A percentile compares a stretch with the other conserved stretches of the same genome.
These are phyloP conservation scores for Patella pellucida DNA, from an alignment of 2,888 invertebrate species.

Conservation along the genomic window DNA sequence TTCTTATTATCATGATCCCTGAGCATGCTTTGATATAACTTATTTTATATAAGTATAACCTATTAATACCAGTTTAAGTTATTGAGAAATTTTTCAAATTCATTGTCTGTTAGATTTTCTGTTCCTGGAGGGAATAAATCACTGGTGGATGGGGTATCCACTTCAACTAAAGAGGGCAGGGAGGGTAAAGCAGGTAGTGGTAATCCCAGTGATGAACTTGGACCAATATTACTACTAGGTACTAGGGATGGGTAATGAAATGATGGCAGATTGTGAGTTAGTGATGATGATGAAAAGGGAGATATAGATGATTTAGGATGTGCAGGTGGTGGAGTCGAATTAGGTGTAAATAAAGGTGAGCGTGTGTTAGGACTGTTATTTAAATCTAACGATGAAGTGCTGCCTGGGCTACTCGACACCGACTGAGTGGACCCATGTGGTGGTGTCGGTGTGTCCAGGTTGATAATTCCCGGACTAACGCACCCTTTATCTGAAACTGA, in stretches of 20 bases:
- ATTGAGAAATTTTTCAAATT: constrained; percentile 60
- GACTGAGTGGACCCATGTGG: constrained; percentile 30
- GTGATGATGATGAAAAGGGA: constrained; percentile 30
- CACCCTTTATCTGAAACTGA: constrained; percentile 43
- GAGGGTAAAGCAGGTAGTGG: constrained; percentile 28
- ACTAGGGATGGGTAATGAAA: neutral
- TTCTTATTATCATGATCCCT: no score
- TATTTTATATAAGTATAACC: no score
- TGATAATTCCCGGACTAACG: constrained; percentile 55
- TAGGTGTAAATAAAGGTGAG: constrained; percentile 33
- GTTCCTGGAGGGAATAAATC: constrained; percentile 18
- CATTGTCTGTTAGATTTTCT: constrained; percentile 47
- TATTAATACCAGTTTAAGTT: constrained; percentile 45
- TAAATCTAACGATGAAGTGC: constrained; percentile 28
- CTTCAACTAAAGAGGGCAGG: constrained; percentile 34
- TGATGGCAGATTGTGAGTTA: constrained; percentile 7
- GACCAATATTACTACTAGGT: neutral
- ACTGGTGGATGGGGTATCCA: constrained; percentile 13
- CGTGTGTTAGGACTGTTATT: constrained; percentile 39
- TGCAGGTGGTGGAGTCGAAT: constrained; percentile 29
- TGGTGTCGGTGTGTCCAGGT: constrained; percentile 46
- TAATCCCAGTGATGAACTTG: constrained; percentile 5
- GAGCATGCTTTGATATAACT: no score
- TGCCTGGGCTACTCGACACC: constrained; percentile 32
- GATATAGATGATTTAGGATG: constrained; percentile 19